Evolutionary conservation across 2,888 invertebrate genomes (phyloP).

Genomic region (Ormyrus thymus): DNA sequence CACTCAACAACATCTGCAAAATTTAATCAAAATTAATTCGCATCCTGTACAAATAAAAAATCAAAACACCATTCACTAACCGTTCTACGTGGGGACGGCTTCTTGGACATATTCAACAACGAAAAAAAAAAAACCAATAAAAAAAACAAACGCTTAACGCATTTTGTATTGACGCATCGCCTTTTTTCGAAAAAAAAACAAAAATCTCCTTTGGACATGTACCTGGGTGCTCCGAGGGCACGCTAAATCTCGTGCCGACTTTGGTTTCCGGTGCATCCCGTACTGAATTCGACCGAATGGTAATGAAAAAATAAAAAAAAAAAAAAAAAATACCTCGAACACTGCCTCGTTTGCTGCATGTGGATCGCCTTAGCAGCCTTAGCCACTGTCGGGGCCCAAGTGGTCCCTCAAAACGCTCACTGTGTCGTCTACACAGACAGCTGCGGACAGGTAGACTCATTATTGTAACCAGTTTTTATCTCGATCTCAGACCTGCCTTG

Average conservation of each 20-base stretch:
- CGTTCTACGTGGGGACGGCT: conserved; percentile 64
- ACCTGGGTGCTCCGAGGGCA: conserved; percentile 73
- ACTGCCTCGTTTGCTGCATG: conserved; percentile 78
- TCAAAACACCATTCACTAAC: conserved; percentile 57
- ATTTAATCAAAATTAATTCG: conserved; percentile 44
- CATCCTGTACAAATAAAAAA: conserved; percentile 53
- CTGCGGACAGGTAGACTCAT: conserved; percentile 91
- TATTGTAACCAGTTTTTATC: conserved; percentile 75
- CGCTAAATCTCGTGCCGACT: conserved; percentile 69
- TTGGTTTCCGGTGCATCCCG: conserved; percentile 72
- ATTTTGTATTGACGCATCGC: conserved; percentile 59
- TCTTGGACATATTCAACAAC: conserved; percentile 61
- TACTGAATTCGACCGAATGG: conserved; percentile 73
- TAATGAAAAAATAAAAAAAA: conserved; percentile 65
- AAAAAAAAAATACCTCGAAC: conserved; percentile 73
- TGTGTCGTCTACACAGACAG: conserved; percentile 97
- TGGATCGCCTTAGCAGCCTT: conserved; percentile 76
- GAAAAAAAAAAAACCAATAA: conserved; percentile 38
- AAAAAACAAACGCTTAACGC: conserved; percentile 59
- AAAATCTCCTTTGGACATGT: conserved; percentile 69
- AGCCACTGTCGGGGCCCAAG: conserved; percentile 80
- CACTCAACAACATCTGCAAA: conserved; percentile 29
- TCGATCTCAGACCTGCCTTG: conserved; percentile 71
- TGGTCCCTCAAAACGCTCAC: conserved; percentile 91
- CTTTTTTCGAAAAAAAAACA: conserved; percentile 55